phyloP scores from a whole-genome alignment of 2,113 vertebrate genomes.

The Pandion haliaetus region DNA sequence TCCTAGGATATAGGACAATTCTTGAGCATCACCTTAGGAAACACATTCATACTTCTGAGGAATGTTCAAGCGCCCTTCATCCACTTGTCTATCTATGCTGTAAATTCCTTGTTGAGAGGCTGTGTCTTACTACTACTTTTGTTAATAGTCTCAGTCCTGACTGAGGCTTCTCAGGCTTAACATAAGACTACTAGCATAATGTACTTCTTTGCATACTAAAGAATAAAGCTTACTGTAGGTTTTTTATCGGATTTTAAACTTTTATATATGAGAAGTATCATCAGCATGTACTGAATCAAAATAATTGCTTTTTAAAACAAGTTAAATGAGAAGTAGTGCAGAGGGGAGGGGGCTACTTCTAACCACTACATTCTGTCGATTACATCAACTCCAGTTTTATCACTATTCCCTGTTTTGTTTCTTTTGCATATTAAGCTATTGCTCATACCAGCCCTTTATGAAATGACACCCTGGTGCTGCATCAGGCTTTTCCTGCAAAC shows the following conservation, averaged over 20 bases:
- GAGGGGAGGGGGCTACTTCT: background rate
- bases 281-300: background rate
- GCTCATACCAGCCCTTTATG: background rate
- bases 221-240: background rate
- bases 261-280: background rate
- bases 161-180: background rate
- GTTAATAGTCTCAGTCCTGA: background rate
- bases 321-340: background rate
- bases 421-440: background rate
- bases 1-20: background rate
- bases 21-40: background rate
- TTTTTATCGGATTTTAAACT: background rate
- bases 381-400: background rate
- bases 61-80: background rate
- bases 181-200: background rate
- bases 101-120: background rate
- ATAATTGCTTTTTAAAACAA: background rate
- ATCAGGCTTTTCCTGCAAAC: conserved; percentile 5
- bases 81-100: background rate
- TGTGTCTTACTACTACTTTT: background rate
- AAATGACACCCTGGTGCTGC: background rate
- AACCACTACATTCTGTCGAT: background rate
- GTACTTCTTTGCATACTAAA: background rate
- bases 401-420: background rate
- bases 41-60: background rate